Percentiles rank a stretch among this genome's conserved stretches.
These are phyloP conservation scores for Sthenelais limicola DNA, from an alignment of 2,888 invertebrate genomes.

Conservation along the genomic window DNA sequence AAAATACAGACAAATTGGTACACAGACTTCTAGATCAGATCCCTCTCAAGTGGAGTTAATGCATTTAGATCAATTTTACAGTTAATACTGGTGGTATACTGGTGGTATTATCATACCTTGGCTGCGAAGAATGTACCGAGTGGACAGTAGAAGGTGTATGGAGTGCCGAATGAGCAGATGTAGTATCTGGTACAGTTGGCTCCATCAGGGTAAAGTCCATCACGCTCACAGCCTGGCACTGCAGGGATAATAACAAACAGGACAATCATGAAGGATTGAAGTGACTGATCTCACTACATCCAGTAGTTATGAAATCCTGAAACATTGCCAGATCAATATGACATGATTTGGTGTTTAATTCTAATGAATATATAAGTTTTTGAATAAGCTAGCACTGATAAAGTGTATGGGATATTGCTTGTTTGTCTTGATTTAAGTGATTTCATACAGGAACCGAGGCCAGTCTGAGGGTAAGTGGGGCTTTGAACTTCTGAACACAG, in stretches of 20 bases:
- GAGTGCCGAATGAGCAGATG: conserved; percentile 15
- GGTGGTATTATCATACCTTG: too few relatives aligned
- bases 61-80: too few relatives aligned
- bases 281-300: too few relatives aligned
- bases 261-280: too few relatives aligned
- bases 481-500: too few relatives aligned
- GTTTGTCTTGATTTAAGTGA: too few relatives aligned
- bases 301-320: not conserved
- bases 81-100: too few relatives aligned
- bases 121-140: conserved; percentile 14
- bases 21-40: too few relatives aligned
- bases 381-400: not conserved
- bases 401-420: not conserved
- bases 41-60: too few relatives aligned
- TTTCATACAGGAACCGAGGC: too few relatives aligned
- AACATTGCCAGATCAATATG: not conserved
- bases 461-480: too few relatives aligned
- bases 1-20: too few relatives aligned
- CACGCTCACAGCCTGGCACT: not conserved
- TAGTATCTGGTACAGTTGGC: conserved; percentile 4
- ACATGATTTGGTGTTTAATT: not conserved
- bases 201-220: conserved; percentile 7
- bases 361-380: not conserved
- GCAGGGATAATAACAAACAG: not conserved
- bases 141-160: conserved; percentile 3